Conservation (phyloP, 2,113 vertebrate species). For the Cyprinodon brontotheroides region DNA sequence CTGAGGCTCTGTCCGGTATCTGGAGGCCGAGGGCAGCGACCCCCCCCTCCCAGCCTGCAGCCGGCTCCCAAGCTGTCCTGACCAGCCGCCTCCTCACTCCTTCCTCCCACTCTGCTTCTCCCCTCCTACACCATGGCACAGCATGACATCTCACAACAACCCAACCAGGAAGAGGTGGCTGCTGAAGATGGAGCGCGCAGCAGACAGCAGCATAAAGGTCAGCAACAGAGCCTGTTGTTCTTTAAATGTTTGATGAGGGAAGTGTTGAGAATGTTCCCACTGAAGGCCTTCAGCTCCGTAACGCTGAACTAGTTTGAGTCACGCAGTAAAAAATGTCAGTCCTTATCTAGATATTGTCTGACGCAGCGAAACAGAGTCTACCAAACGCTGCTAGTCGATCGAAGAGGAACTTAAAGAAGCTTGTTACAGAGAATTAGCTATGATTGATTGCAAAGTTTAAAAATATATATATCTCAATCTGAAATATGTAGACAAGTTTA, state of each 20-base stretch:
- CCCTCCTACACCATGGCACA: slow-evolving; percentile 34
- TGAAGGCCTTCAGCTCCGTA: slow-evolving; percentile 35
- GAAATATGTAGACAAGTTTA: slow-evolving; percentile 10
- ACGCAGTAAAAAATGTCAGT: slow-evolving; percentile 25
- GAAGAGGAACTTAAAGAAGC: not conserved
- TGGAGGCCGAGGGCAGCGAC: slow-evolving; percentile 58
- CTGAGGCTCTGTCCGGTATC: slow-evolving; percentile 49
- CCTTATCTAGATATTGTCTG: slow-evolving; percentile 24
- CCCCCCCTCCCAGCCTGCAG: slow-evolving; percentile 38
- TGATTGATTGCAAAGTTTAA: not conserved
- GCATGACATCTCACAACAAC: slow-evolving; percentile 39
- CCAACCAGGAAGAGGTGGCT: slow-evolving; percentile 20
- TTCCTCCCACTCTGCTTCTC: slow-evolving; percentile 32
- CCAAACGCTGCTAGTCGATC: not conserved
- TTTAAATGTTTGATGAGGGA: slow-evolving; percentile 60
- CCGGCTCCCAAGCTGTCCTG: slow-evolving; percentile 61
- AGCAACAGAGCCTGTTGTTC: slow-evolving; percentile 57
- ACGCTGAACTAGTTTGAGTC: slow-evolving; percentile 42
- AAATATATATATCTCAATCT: not conserved
- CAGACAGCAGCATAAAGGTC: slow-evolving; percentile 47
- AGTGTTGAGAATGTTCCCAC: slow-evolving; percentile 32
- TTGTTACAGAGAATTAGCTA: not conserved
- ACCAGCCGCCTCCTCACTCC: slow-evolving; percentile 35
- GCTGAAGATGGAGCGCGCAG: slow-evolving; percentile 8
- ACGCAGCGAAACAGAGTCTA: not conserved